Base-by-base conservation (phyloP, 2,797 vertebrate species). In the Myripristis murdjan region DNA sequence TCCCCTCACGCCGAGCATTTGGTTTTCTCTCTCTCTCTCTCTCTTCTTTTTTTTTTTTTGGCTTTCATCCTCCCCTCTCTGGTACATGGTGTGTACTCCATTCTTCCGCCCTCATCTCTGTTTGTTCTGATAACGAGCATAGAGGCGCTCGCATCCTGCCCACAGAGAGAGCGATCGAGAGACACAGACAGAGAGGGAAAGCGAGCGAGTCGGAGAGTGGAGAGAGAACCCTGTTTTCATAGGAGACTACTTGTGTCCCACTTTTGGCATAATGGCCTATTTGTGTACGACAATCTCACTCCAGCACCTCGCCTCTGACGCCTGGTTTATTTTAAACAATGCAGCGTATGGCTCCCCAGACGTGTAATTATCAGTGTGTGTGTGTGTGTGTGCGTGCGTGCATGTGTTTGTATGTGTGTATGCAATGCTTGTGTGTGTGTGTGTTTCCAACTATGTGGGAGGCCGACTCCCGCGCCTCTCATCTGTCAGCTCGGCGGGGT, bases 301-400 rank as follows among this genome's bases (percentile, higher is more conserved):
- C 58, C 71, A 85, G 77, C 86, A 88, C 81, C 77, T 84, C 64
- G 79, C 64, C 89, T 87, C 83, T 87, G 87, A 92, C 81, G 91
- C 83, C 85, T 64, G 85, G 64, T 91, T 91, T 91, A 91, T 93
- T 92, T 92, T 84, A 91, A 93, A 93, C 86, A 92, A 91, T 87
- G 83, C 75, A 71, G 85, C 67, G 63, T 77, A 26, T 28, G 76
- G 75, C 66, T 90, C 80, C 85, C 86, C 77, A 76, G 69, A 81
- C 63, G 58, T 74, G 70, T 72, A 84, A 82, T 90, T 85, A 88
- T 69, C 78, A 62, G 39, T 33, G 48, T 53, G 37, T 64, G 55
- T 51, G 22, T 11, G 31, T 31, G 70, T 23, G 47, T 70, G 61
- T 53, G 44, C 44, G 35, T 51, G 41, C 24, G 72, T 81, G 65